A percentile compares a stretch with the other conserved stretches of the same genome.
Evolutionary conservation across 2,113 vertebrate species (phyloP).

Genomic region (Takifugu bimaculatus): DNA sequence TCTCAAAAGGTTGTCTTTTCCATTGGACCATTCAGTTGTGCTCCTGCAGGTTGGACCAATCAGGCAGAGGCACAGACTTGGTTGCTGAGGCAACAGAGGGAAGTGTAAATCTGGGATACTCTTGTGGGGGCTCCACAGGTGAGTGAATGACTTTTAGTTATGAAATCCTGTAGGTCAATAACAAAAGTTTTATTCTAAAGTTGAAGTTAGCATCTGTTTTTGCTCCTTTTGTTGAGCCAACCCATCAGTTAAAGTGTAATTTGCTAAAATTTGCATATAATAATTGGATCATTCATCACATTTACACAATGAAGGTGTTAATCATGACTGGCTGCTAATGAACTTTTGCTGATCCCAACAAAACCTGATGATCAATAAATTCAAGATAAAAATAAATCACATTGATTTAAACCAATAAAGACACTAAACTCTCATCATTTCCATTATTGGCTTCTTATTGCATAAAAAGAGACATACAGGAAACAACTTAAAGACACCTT

Average conservation of each 20-base stretch:
- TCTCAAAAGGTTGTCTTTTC: conserved; percentile 41
- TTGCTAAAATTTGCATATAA: not conserved
- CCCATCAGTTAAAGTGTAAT: too few species aligned
- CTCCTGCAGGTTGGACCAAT: conserved; percentile 52
- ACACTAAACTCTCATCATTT: too few species aligned
- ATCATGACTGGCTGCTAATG: not conserved
- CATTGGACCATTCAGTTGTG: conserved; percentile 22
- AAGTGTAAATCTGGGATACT: conserved; percentile 58
- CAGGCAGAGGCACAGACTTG: conserved; percentile 5
- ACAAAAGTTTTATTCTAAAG: not conserved
- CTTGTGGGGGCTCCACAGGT: conserved; percentile 53
- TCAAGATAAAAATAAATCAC: too few species aligned
- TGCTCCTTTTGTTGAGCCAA: not conserved
- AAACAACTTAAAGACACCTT: too few species aligned
- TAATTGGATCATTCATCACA: conserved; percentile 1
- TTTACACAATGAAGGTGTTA: not conserved
- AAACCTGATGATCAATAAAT: too few species aligned
- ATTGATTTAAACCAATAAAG: too few species aligned
- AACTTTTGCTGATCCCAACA: not conserved
- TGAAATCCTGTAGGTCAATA: too few species aligned
- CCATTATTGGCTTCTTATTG: too few species aligned
- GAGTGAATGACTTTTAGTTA: conserved; percentile 12
- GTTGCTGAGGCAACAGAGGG: conserved; percentile 51
- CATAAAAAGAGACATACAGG: too few species aligned
- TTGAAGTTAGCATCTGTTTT: not conserved